phyloP scores from a whole-genome alignment of 1,140 invertebrate species.

The Elysia chlorotica region DNA sequence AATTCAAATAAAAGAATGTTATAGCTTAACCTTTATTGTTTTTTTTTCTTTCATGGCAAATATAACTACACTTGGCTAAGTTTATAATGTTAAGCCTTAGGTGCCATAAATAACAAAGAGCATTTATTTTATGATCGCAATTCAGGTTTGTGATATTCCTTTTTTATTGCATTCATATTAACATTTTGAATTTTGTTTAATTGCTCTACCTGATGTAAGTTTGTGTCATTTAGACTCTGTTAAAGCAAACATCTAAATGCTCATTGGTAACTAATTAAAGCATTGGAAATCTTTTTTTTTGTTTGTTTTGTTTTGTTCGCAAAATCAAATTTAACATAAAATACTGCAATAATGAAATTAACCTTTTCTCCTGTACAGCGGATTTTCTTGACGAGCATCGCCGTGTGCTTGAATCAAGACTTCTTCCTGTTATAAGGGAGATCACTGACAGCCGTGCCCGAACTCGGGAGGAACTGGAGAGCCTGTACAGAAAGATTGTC shows the following conservation, averaged over 20 bases:
- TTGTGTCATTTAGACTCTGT: too few species aligned
- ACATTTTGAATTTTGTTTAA: too few species aligned
- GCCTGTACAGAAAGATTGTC: slow-evolving; percentile 63
- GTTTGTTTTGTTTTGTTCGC: not conserved
- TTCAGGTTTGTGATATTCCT: not conserved
- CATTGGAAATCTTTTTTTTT: not conserved
- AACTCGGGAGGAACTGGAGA: slow-evolving; percentile 61
- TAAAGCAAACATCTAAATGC: too few species aligned
- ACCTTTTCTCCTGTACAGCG: slow-evolving; percentile 37
- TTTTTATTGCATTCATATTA: too few species aligned
- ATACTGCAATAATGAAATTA: not conserved
- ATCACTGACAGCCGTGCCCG: slow-evolving; percentile 62
- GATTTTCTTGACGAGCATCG: slow-evolving; percentile 63
- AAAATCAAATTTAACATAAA: not conserved
- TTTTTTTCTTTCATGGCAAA: too few species aligned
- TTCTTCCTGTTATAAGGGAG: slow-evolving; percentile 61
- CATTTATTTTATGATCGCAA: not conserved
- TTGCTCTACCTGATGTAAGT: too few species aligned
- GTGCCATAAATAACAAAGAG: not conserved
- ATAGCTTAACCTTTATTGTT: too few species aligned
- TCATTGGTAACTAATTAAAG: not conserved
- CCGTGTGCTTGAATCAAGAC: slow-evolving; percentile 59
- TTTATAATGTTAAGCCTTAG: too few species aligned
- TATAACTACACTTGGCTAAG: too few species aligned
- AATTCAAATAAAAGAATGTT: too few species aligned